Conservation (phyloP, 2,888 invertebrate species). For the Cephus pulcher region DNA sequence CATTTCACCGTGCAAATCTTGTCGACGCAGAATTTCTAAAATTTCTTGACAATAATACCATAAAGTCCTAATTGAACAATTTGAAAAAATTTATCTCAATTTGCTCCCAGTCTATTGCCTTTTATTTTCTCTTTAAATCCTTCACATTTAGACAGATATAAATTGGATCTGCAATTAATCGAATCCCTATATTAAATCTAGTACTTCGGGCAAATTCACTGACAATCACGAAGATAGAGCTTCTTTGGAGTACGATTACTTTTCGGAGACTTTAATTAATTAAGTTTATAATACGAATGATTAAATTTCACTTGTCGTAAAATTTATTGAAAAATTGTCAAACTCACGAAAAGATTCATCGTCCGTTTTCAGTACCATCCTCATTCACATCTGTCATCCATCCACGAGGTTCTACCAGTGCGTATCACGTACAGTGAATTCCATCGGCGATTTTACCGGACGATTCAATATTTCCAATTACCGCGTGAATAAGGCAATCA, state of each 20-base stretch:
- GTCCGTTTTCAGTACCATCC: not conserved
- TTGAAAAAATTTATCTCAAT: not conserved
- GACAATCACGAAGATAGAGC: not conserved
- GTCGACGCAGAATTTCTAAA: not conserved
- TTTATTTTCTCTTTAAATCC: not conserved
- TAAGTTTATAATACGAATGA: not conserved
- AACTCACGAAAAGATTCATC: not conserved
- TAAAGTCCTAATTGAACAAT: not conserved
- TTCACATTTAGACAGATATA: not conserved
- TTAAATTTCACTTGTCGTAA: not conserved
- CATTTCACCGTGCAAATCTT: too few relatives aligned
- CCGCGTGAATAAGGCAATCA: slow-evolving; percentile 3
- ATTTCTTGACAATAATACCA: not conserved
- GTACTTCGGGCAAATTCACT: not conserved
- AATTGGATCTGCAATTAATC: not conserved
- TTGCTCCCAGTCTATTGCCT: not conserved
- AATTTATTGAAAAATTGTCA: not conserved
- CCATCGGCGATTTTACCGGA: not conserved
- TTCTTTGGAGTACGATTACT: not conserved
- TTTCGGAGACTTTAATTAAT: not conserved
- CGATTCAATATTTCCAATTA: not conserved
- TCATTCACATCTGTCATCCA: not conserved
- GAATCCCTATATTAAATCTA: not conserved
- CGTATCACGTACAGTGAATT: not conserved
- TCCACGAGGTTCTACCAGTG: not conserved